A percentile compares a stretch with the other conserved stretches of the same genome.
Evolutionary conservation across 23 tunicate genomes (phyloP).

Genomic region (Halocynthia roretzi): DNA sequence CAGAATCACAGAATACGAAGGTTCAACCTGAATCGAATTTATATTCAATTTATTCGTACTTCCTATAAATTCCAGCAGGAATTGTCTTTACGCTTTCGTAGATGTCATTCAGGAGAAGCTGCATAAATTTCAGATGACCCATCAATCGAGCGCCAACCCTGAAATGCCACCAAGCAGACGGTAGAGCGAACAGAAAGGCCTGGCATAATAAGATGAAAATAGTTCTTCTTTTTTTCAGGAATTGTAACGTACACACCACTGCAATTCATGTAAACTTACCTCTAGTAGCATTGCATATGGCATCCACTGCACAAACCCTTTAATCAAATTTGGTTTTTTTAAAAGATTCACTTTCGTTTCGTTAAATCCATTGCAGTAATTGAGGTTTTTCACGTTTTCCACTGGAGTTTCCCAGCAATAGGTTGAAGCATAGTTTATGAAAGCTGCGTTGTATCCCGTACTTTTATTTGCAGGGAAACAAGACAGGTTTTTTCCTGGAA

Average conservation of each 20-base stretch:
- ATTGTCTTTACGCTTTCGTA: slow-evolving; percentile 19
- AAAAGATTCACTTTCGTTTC: neutral
- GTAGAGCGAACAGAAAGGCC: slow-evolving; percentile 40
- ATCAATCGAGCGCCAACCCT: slow-evolving; percentile 56
- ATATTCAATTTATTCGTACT: neutral
- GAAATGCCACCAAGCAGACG: slow-evolving; percentile 48
- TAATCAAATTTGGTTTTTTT: neutral
- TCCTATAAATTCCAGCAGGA: slow-evolving; percentile 7
- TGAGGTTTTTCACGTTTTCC: neutral
- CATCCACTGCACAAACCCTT: slow-evolving; percentile 30
- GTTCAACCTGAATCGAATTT: too few relatives aligned
- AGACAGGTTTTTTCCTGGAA: slow-evolving; percentile 15
- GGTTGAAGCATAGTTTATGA: slow-evolving; percentile 31
- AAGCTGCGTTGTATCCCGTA: slow-evolving; percentile 3
- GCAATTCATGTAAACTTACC: slow-evolving; percentile 11
- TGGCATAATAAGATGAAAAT: neutral
- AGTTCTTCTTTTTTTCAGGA: neutral
- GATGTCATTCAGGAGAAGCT: slow-evolving; percentile 35
- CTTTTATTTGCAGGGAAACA: slow-evolving; percentile 35
- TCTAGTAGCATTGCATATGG: slow-evolving; percentile 40
- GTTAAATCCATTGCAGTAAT: neutral
- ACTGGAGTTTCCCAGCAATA: slow-evolving; percentile 37
- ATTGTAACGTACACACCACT: neutral
- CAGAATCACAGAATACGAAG: too few relatives aligned
- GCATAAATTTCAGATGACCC: slow-evolving; percentile 62